Percentiles rank a stretch among this genome's conserved stretches.
These are phyloP conservation scores for Herpailurus yagouaroundi DNA, from an alignment of 2,113 vertebrate species.

Conservation along the genomic window DNA sequence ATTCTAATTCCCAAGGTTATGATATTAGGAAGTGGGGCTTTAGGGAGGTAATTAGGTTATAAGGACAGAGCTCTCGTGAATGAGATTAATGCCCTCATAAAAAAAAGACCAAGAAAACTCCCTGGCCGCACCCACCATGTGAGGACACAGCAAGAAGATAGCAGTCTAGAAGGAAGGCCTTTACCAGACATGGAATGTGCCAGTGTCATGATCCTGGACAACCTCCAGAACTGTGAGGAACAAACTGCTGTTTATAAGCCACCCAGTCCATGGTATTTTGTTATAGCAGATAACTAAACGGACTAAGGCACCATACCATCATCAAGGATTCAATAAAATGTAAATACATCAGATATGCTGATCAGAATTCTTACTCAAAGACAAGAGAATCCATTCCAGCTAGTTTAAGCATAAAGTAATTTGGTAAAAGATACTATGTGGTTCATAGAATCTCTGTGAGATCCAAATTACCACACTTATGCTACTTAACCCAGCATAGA, in stretches of 20 bases:
- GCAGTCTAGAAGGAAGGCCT: neutral
- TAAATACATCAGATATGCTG: neutral
- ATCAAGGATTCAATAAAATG: neutral
- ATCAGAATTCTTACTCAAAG: neutral
- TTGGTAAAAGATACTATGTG: neutral
- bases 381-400: neutral
- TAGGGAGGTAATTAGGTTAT: neutral
- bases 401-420: neutral
- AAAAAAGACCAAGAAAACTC: neutral
- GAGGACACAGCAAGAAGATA: neutral
- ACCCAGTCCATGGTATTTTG: neutral
- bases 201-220: neutral
- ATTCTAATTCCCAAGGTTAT: neutral
- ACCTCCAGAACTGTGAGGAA: neutral
- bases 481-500: neutral
- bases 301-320: neutral
- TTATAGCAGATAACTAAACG: neutral
- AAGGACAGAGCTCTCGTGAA: neutral
- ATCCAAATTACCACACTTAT: neutral
- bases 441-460: neutral
- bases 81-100: neutral
- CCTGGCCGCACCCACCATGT: neutral
- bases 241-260: neutral
- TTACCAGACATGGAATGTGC: neutral
- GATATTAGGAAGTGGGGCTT: neutral